These are phyloP conservation scores for Stichopus horrens DNA, from an alignment of 53 echinoderm and acorn worm genomes.

Conservation along the genomic window DNA sequence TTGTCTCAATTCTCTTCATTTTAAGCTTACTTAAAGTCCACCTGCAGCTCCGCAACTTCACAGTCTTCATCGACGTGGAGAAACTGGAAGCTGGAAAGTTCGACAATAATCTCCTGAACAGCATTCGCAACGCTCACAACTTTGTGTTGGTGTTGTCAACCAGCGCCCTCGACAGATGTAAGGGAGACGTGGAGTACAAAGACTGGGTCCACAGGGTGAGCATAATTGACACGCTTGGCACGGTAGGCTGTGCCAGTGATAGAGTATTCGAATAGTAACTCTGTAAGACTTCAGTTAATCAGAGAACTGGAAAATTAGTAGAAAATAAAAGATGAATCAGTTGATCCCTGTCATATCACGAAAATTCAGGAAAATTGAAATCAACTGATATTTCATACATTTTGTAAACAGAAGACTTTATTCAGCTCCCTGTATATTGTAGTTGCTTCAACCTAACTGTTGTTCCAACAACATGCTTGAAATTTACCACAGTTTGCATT, in stretches of 20 bases:
- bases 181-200: conserved; percentile 81
- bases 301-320: too few relatives aligned
- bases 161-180: conserved; percentile 82
- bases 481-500: too few relatives aligned
- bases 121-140: conserved; percentile 85
- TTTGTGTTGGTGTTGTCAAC: conserved; percentile 90
- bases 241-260: not conserved
- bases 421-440: too few relatives aligned
- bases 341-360: too few relatives aligned
- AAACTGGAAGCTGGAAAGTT: conserved; percentile 98
- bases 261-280: not conserved
- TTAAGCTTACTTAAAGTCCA: conserved; percentile 94
- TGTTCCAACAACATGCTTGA: too few relatives aligned
- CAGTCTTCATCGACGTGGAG: conserved; percentile 99
- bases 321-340: too few relatives aligned
- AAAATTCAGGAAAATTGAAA: too few relatives aligned
- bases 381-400: too few relatives aligned
- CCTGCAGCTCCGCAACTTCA: conserved; percentile 91
- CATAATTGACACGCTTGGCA: not conserved
- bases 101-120: conserved; percentile 98
- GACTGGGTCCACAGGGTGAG: conserved; percentile 97
- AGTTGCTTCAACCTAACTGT: too few relatives aligned
- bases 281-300: too few relatives aligned
- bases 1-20: not conserved
- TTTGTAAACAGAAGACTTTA: too few relatives aligned